These are phyloP conservation scores for Aix galericulata DNA, from an alignment of 2,113 vertebrate species.

Conservation along the genomic window DNA sequence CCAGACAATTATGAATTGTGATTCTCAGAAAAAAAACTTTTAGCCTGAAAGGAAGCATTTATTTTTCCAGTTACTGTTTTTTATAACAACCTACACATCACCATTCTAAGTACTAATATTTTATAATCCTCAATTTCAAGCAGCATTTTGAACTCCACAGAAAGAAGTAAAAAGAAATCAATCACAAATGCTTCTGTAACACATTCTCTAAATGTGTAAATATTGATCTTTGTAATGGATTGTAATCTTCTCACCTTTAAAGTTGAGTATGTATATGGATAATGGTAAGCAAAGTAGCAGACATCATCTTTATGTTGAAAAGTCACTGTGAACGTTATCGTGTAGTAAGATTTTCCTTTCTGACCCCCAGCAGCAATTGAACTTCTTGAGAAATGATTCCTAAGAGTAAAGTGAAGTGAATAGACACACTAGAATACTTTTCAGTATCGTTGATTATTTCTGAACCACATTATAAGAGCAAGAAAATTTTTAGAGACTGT, in stretches of 20 bases:
- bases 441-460: background rate
- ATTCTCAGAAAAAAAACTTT: background rate
- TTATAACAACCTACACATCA: background rate
- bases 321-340: constrained; percentile 91
- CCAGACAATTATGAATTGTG: background rate
- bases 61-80: background rate
- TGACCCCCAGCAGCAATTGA: constrained; percentile 94
- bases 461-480: background rate
- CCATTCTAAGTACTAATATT: background rate
- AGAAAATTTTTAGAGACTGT: background rate
- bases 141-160: background rate
- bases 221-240: background rate
- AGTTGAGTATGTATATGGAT: constrained; percentile 94
- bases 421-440: background rate
- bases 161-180: background rate
- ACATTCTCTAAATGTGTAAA: background rate
- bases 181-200: background rate
- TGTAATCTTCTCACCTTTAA: constrained; percentile 84
- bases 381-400: constrained; percentile 98
- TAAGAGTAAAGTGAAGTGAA: constrained; percentile 60
- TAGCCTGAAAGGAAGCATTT: background rate
- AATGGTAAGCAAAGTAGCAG: constrained; percentile 99
- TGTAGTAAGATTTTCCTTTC: constrained; percentile 98
- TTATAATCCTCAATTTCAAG: background rate
- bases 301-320: constrained; percentile 98